Percentiles rank a stretch among this genome's conserved stretches.
phyloP scores from a whole-genome alignment of 2,888 invertebrate genomes.

The Oscheius sp. region DNA sequence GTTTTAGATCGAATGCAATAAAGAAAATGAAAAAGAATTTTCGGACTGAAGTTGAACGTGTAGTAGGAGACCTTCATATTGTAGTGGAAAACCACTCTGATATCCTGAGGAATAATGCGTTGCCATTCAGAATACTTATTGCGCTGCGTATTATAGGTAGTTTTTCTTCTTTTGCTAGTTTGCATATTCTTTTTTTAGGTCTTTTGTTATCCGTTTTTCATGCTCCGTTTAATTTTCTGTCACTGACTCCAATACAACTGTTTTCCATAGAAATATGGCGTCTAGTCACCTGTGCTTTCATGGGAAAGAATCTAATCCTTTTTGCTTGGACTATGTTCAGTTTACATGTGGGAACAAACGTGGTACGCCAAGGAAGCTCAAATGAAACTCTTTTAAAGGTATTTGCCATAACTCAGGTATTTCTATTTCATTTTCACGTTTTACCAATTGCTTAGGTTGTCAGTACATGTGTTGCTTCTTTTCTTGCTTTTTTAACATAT shows the following conservation, averaged over 20 bases:
- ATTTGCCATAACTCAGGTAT: conserved; percentile 53
- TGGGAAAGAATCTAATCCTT: conserved; percentile 63
- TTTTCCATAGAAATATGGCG: conserved; percentile 60
- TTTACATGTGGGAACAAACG: conserved; percentile 45
- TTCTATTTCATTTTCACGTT: no score
- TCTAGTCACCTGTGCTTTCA: conserved; percentile 55
- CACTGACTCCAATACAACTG: conserved; percentile 46
- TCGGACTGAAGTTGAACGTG: conserved; percentile 16
- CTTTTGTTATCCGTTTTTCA: conserved; percentile 25
- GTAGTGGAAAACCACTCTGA: conserved; percentile 52
- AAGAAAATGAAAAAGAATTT: conserved; percentile 35
- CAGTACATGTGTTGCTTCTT: conserved; percentile 36
- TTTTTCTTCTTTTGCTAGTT: neutral
- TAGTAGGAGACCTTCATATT: conserved; percentile 47
- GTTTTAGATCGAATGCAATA: neutral
- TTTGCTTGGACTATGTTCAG: conserved; percentile 51
- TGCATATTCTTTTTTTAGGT: neutral
- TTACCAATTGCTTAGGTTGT: conserved; percentile 21
- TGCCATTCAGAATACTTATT: conserved; percentile 44
- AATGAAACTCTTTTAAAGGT: conserved; percentile 47
- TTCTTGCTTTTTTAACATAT: conserved; percentile 39
- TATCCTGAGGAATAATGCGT: conserved; percentile 47
- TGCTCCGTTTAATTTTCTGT: conserved; percentile 40
- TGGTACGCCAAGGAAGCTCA: conserved; percentile 47
- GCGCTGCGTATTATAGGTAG: conserved; percentile 41